These are phyloP conservation scores for Platycheirus rosarum DNA, from an alignment of 2,888 invertebrate species.

Conservation along the genomic window DNA sequence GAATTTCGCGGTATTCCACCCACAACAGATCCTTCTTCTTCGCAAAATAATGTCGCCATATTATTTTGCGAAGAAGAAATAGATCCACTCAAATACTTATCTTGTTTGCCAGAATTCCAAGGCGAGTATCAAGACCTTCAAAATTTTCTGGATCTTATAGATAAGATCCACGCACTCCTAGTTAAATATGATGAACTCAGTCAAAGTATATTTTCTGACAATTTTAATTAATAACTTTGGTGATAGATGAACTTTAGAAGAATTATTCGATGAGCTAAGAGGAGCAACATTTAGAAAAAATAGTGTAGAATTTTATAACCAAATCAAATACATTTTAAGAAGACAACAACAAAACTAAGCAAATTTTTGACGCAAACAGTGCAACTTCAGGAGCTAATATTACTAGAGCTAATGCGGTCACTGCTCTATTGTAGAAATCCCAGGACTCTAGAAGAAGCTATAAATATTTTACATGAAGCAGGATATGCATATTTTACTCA, in stretches of 20 bases:
- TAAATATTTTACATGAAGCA: constrained; percentile 30
- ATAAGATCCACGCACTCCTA: constrained; percentile 42
- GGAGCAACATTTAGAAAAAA: constrained; percentile 30
- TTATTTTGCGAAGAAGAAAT: too few species aligned
- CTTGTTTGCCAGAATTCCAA: constrained; percentile 33
- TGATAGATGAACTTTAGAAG: constrained; percentile 39
- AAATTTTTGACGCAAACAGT: background rate
- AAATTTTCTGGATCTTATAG: constrained; percentile 38
- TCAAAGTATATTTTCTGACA: constrained; percentile 33
- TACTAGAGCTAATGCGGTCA: constrained; percentile 32
- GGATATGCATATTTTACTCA: constrained; percentile 11
- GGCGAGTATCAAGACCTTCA: constrained; percentile 31
- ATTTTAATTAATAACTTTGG: constrained; percentile 49
- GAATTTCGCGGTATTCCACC: background rate
- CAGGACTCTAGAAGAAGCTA: constrained; percentile 1
- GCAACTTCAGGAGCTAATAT: background rate
- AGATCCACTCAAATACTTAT: constrained; percentile 38
- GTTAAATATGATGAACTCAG: constrained; percentile 13
- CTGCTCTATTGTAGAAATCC: constrained; percentile 21
- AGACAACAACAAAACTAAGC: constrained; percentile 30
- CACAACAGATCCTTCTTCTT: background rate
- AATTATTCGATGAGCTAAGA: constrained; percentile 44
- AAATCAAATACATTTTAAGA: constrained; percentile 28
- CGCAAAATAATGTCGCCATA: too few species aligned
- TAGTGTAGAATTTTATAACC: constrained; percentile 41